Conservation (phyloP, 1,140 invertebrate genomes). For the Watersipora subatra region DNA sequence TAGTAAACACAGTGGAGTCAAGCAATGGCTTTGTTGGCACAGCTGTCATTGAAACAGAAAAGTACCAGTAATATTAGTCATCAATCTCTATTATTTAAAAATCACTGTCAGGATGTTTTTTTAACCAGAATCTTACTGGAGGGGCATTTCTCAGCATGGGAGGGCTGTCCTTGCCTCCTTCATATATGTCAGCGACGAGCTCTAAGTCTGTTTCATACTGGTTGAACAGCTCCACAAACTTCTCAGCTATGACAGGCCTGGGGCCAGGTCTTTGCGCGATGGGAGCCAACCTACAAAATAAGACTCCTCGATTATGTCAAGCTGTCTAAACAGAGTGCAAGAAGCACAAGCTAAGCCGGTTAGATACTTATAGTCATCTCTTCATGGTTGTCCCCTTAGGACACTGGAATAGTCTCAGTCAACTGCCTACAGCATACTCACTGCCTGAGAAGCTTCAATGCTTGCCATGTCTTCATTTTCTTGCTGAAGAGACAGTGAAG, state of each 20-base stretch:
- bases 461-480: slow-evolving; percentile 35
- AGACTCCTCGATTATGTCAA: no score
- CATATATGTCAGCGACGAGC: slow-evolving; percentile 33
- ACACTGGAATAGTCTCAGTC: slow-evolving; percentile 1
- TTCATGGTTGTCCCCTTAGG: not conserved
- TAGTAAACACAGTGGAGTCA: slow-evolving; percentile 33
- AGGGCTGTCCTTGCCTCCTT: slow-evolving; percentile 25
- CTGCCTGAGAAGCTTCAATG: slow-evolving; percentile 33
- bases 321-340: no score
- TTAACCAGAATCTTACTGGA: slow-evolving; percentile 3
- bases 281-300: slow-evolving; percentile 21
- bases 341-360: no score
- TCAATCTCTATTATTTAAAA: no score
- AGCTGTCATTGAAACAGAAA: no score
- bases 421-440: no score
- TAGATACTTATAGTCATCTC: no score
- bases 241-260: slow-evolving; percentile 28
- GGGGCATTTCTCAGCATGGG: slow-evolving; percentile 9
- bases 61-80: no score
- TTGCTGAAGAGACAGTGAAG: slow-evolving; percentile 31
- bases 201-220: slow-evolving; percentile 35
- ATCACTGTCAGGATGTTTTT: no score
- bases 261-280: slow-evolving; percentile 29
- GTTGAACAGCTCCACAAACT: slow-evolving; percentile 38
- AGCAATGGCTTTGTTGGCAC: no score